phyloP scores from a whole-genome alignment of 92 coral and sea anemone species.

The Actinernus sp. region DNA sequence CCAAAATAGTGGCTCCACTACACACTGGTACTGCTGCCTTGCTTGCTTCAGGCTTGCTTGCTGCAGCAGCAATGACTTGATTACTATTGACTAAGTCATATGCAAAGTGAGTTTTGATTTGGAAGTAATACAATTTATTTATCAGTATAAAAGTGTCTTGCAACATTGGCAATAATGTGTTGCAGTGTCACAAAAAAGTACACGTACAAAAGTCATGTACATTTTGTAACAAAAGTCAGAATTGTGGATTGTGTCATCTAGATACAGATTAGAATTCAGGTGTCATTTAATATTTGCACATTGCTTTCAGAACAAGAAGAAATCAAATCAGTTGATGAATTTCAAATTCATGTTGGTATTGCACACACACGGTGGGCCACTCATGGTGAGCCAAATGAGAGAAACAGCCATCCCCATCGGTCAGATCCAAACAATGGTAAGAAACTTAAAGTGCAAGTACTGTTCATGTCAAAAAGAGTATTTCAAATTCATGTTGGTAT shows the following conservation, averaged over 20 bases:
- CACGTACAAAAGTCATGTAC: too few relatives aligned
- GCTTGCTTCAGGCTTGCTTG: too few relatives aligned
- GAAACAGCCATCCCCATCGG: slow-evolving; percentile 97
- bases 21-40: too few relatives aligned
- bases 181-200: too few relatives aligned
- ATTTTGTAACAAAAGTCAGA: not conserved
- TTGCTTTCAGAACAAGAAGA: slow-evolving; percentile 63
- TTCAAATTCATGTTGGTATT: slow-evolving; percentile 86
- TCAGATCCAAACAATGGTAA: slow-evolving; percentile 83
- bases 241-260: not conserved
- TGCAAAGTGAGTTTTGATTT: too few relatives aligned
- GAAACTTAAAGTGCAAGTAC: not conserved
- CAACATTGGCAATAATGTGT: too few relatives aligned
- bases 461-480: too few relatives aligned
- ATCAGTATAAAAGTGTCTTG: too few relatives aligned
- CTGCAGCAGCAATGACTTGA: too few relatives aligned
- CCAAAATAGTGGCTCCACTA: too few relatives aligned
- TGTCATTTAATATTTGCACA: not conserved
- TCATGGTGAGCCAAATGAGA: slow-evolving; percentile 96
- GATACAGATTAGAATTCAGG: not conserved
- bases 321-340: slow-evolving; percentile 56
- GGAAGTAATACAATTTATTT: too few relatives aligned
- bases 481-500: slow-evolving; percentile 94
- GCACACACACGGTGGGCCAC: slow-evolving; percentile 99
- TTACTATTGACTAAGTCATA: too few relatives aligned